Evolutionary conservation across 2,888 invertebrate species (phyloP).

Genomic region (Rhyacophila evoluta): DNA sequence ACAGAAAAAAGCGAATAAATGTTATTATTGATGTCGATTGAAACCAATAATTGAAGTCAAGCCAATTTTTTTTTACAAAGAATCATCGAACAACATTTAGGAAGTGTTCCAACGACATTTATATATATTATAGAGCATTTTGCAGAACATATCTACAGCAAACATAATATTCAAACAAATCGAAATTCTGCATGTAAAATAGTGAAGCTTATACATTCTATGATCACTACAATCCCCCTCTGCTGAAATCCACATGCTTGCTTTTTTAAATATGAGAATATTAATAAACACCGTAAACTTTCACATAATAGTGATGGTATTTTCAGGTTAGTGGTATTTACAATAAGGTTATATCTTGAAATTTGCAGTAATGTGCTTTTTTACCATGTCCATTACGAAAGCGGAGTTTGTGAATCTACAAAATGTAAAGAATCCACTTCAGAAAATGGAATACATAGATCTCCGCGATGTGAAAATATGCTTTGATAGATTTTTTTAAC

Average conservation of each 20-base stretch:
- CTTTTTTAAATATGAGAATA: slow-evolving; percentile 28
- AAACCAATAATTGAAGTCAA: background rate
- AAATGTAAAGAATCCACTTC: too few relatives aligned
- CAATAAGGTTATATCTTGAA: too few relatives aligned
- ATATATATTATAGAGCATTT: background rate
- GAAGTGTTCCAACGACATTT: background rate
- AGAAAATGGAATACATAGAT: too few relatives aligned
- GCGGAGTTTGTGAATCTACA: too few relatives aligned
- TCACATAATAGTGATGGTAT: too few relatives aligned
- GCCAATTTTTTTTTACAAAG: background rate
- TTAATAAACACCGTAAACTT: slow-evolving; percentile 7
- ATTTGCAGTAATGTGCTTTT: too few relatives aligned
- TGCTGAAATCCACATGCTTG: slow-evolving; percentile 45
- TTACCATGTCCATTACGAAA: too few relatives aligned
- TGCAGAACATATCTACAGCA: slow-evolving; percentile 24
- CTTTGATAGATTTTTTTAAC: too few relatives aligned
- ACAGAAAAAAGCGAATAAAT: slow-evolving; percentile 23
- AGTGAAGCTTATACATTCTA: slow-evolving; percentile 28
- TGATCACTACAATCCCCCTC: slow-evolving; percentile 36
- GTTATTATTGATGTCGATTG: background rate
- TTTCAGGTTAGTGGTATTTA: background rate
- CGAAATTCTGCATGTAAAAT: slow-evolving; percentile 30
- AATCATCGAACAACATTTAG: background rate
- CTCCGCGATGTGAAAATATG: too few relatives aligned
- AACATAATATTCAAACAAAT: background rate